Evolutionary conservation across 53 echinoderm and acorn worm species (phyloP).

Genomic region (Zoroaster sp.): DNA sequence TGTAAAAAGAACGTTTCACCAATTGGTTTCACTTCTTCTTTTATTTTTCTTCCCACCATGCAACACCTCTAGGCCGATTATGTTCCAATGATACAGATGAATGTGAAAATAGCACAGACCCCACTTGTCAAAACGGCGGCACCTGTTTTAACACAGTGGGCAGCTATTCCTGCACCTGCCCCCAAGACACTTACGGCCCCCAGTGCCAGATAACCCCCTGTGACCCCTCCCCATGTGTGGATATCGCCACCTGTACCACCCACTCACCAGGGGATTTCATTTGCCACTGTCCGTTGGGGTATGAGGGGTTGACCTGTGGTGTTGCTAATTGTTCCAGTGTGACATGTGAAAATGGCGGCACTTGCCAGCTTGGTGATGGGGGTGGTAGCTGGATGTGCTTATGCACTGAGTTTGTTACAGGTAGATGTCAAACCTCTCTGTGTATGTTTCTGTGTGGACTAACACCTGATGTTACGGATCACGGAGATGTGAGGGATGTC

Average conservation of each 20-base stretch:
- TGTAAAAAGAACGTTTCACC: not conserved
- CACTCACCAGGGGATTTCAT: slow-evolving; percentile 27
- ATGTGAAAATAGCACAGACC: slow-evolving; percentile 20
- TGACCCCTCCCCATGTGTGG: slow-evolving; percentile 61
- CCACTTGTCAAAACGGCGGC: slow-evolving; percentile 72
- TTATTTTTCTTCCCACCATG: not conserved
- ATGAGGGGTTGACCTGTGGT: slow-evolving; percentile 59
- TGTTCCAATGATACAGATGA: slow-evolving; percentile 81
- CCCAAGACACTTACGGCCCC: slow-evolving; percentile 38
- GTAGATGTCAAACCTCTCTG: slow-evolving; percentile 42
- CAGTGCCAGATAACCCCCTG: slow-evolving; percentile 76
- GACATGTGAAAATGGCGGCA: slow-evolving; percentile 68
- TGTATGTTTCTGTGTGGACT: not conserved
- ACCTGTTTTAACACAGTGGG: slow-evolving; percentile 67
- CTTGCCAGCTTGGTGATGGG: slow-evolving; percentile 54
- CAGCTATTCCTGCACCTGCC: slow-evolving; percentile 65
- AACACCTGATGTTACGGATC: not conserved
- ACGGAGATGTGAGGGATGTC: not conserved
- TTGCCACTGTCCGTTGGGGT: slow-evolving; percentile 78
- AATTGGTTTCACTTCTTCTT: not conserved
- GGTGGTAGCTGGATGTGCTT: slow-evolving; percentile 69
- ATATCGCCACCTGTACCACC: slow-evolving; percentile 59
- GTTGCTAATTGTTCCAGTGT: slow-evolving; percentile 64
- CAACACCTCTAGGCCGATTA: slow-evolving; percentile 59
- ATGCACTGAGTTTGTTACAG: slow-evolving; percentile 67